Conservation (phyloP, 2,888 invertebrate genomes). For the Conomelus anceps region DNA sequence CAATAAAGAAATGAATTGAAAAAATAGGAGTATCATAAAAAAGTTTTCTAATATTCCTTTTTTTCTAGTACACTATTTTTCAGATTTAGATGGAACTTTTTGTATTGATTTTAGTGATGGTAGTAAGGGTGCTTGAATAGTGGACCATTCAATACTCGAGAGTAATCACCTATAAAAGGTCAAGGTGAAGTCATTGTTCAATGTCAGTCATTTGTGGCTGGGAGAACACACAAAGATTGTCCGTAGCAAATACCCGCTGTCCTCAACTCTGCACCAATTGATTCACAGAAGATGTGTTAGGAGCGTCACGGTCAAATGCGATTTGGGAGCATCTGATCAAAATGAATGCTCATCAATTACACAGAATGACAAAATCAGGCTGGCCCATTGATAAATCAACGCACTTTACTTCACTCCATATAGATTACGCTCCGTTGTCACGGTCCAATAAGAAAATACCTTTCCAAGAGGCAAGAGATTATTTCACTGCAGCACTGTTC, state of each 20-base stretch:
- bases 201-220: neutral
- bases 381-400: neutral
- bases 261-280: too few relatives aligned
- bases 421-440: neutral
- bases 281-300: neutral
- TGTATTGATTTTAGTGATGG: too few relatives aligned
- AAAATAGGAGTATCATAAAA: too few relatives aligned
- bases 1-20: too few relatives aligned
- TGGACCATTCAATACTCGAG: too few relatives aligned
- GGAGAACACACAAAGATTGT: neutral
- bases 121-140: too few relatives aligned
- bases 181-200: neutral
- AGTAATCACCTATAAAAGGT: too few relatives aligned
- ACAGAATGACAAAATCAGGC: neutral
- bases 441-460: neutral
- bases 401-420: neutral
- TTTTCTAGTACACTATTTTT: too few relatives aligned
- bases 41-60: too few relatives aligned
- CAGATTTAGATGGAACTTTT: too few relatives aligned
- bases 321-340: neutral
- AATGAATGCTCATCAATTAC: neutral
- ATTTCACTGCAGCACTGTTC: neutral
- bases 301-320: neutral
- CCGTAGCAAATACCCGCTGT: neutral
- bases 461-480: neutral